Conservation (phyloP, 23 tunicate genomes). For the Clavelina lepadiformis region DNA sequence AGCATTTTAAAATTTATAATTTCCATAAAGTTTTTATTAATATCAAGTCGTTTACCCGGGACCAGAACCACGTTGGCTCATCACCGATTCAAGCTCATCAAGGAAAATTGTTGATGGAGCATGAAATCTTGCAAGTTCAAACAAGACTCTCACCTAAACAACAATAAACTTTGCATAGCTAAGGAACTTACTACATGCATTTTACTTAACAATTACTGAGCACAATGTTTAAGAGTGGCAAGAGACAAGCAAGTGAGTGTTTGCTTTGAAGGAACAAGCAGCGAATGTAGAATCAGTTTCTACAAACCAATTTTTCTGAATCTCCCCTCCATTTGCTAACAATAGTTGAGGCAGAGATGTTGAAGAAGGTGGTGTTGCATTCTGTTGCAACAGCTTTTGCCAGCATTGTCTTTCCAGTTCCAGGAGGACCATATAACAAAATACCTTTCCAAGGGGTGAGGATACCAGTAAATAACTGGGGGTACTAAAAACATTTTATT, state of each 20-base stretch:
- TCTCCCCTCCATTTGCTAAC: conserved; percentile 99
- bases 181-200: neutral
- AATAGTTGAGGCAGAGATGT: conserved; percentile 91
- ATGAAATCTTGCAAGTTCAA: conserved; percentile 90
- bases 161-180: neutral
- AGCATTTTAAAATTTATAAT: no score
- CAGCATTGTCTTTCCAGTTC: conserved; percentile 93
- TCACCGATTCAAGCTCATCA: conserved; percentile 89
- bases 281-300: no score
- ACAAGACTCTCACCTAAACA: conserved; percentile 78
- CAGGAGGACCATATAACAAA: conserved; percentile 90
- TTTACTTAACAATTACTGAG: neutral
- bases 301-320: conserved; percentile 79
- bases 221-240: neutral
- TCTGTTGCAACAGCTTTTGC: conserved; percentile 97
- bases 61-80: conserved; percentile 95
- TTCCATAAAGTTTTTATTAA: no score
- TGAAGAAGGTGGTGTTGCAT: conserved; percentile 96
- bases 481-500: conserved; percentile 48
- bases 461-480: conserved; percentile 90
- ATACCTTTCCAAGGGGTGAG: conserved; percentile 96
- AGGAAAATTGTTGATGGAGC: conserved; percentile 96
- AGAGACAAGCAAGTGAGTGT: neutral
- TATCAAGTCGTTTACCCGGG: conserved; percentile 93
- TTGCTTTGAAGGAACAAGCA: no score